phyloP scores from a whole-genome alignment of 2,797 vertebrate genomes.

The Dendrocincla tyrannina region DNA sequence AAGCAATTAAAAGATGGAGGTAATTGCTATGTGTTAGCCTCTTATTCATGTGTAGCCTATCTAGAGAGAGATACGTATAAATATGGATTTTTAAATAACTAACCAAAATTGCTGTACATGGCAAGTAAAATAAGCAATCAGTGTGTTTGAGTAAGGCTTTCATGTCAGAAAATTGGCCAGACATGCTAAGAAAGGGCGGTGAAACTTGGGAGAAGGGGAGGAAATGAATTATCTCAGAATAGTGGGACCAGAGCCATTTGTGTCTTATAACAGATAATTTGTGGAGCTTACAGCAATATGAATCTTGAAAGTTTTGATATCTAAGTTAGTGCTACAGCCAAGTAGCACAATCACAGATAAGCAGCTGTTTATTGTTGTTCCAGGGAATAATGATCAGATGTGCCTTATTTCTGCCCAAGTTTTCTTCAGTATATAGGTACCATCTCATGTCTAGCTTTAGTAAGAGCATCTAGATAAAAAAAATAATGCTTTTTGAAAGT shows the following conservation, averaged over 20 bases:
- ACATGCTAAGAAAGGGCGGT: background rate
- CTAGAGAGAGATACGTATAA: background rate
- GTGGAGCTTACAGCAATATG: background rate
- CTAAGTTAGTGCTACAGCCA: background rate
- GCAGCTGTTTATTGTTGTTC: constrained; percentile 15
- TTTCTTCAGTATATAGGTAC: background rate
- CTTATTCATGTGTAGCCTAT: background rate
- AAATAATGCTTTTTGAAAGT: background rate
- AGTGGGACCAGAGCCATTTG: background rate
- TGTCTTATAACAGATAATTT: background rate
- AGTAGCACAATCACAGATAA: background rate
- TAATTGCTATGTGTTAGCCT: background rate
- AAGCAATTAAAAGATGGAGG: background rate
- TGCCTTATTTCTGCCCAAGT: background rate
- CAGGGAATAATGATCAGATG: background rate
- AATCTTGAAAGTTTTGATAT: constrained; percentile 1
- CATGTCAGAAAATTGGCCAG: constrained; percentile 10
- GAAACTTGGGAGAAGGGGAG: background rate
- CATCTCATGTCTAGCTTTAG: background rate
- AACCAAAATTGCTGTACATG: background rate
- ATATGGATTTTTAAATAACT: constrained; percentile 6
- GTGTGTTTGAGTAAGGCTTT: constrained; percentile 17
- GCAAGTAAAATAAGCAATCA: background rate
- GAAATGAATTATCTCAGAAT: background rate
- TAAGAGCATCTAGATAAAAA: background rate